Base-by-base conservation (phyloP, 2,113 vertebrate species). In the Eurystomus gularis region DNA sequence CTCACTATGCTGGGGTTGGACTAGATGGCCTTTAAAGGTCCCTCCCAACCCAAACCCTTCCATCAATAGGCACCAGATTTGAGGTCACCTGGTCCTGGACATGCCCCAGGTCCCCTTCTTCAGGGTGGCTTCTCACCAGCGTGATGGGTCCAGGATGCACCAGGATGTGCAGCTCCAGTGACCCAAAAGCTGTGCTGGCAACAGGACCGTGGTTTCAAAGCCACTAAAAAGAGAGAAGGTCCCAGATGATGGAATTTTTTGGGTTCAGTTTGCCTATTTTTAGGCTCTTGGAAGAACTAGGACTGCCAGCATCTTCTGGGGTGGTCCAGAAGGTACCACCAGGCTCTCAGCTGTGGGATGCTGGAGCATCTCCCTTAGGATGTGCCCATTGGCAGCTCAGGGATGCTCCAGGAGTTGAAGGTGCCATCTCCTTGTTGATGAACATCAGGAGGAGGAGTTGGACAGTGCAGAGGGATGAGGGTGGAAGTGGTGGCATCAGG, bases 101-200 rank as follows among this genome's bases (percentile, higher is more conserved):
- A 25, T 51, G 19, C 35, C 37, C 11, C 39, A 6, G 6, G 13
- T 4, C 11, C 2, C 16, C 19, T 37, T 42, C 21, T 54, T 54
- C 0, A 0, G 10, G 40, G n/a, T 49, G 49, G 40, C 35, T 33
- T 28, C 55, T 46, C 17, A 46, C 12, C 29, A 4, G 14, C 5
- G 0, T 3, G 52, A 28, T 2, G 2, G 61, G 29, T 23, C 68
- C 7, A 2, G 61, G 52, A 49, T 17, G 40, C 0, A 1, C 25
- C 8, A 0, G 57, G 26, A 37, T 2, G 1, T 1, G 4, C 5
- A 1, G 26, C 10, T 73, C 82, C 10, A 3, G 60, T 29, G 19
- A 24, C 15, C 1, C 71, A 66, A 66, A 76, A 58, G 29, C 70
- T 13, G 0, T 7, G 2, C 39, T 7, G 0, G 13, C 1, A 0